Percentiles rank a stretch among this genome's conserved stretches.
Evolutionary conservation across 2,888 invertebrate species (phyloP).

Genomic region (Suillia variegata): DNA sequence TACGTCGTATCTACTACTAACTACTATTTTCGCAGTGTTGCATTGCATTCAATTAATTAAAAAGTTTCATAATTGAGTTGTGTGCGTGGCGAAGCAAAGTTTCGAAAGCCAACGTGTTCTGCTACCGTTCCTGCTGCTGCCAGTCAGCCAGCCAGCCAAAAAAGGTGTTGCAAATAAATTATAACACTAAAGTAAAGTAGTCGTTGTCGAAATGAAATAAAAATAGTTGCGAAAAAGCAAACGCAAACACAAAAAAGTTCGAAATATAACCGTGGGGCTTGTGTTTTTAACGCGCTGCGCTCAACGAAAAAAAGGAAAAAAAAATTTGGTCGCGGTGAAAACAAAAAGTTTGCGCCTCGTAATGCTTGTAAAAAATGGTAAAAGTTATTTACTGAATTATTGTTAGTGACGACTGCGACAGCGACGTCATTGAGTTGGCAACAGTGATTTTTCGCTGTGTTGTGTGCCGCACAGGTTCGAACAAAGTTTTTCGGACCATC

Average conservation of each 20-base stretch:
- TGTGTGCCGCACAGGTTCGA: no score
- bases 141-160: not conserved
- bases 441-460: conserved; percentile 11
- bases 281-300: no score
- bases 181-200: no score
- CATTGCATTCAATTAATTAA: conserved; percentile 28
- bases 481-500: no score
- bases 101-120: conserved; percentile 17
- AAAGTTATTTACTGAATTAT: not conserved
- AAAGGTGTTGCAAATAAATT: not conserved
- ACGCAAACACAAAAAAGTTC: not conserved
- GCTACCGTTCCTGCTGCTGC: not conserved
- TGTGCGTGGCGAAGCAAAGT: conserved; percentile 17
- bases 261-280: not conserved
- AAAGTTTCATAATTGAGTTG: conserved; percentile 28
- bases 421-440: conserved; percentile 16
- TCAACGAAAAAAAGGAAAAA: no score
- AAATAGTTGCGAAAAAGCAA: no score
- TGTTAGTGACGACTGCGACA: no score
- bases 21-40: conserved; percentile 1
- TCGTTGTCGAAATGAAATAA: no score
- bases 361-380: no score
- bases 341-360: not conserved
- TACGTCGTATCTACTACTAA: no score
- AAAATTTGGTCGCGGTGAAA: not conserved